Evolutionary conservation across 2,797 vertebrate species (phyloP), one percentile per base, ranked within the genome.

Genomic region (Argya squamiceps): DNA sequence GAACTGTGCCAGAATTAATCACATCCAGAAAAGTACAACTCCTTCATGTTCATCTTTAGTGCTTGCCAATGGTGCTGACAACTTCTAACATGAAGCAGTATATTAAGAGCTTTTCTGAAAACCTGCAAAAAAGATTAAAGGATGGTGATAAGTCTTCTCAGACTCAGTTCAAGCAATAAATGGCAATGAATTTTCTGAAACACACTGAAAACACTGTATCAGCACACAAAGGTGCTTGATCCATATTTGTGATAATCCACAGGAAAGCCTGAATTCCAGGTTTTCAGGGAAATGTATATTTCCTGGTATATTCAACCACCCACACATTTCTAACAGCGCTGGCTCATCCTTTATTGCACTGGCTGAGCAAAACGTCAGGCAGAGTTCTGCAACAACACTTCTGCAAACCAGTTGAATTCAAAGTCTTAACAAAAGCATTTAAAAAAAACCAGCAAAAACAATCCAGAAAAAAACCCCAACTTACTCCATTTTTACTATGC

Each of bases 21-120:
- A 56, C 55, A 86, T 84, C 85, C 74, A 95, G 65, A 81, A 69
- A 91, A 86, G 59, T 56, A 76, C 50, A 84, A n/a, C 74, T 94
- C 79, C 76, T 96, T 76, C 85, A 24, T 39, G 85, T 34, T 93
- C 89, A 67, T 86, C 84, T 82, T 39, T 15, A 76, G 27, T 55
- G 55, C 55, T 71, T 92, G 95, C 63, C 76, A 90, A 50, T 37
- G 53, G 47, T 32, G 52, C 85, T 92, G 89, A 92, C 78, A 91
- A 62, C 55, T 93, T 86, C 77, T 36, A 89, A 71, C 26, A 69
- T 21, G 43, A 79, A 68, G 53, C 18, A 70, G 41, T 59, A 47
- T 44, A 81, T 85, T 71, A 84, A 36, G 26, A 58, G n/a, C 1
- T 30, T 86, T 92, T 75, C 53, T 81, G 9, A 79, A 91, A 96